Evolutionary conservation across 2,888 invertebrate genomes (phyloP).

Genomic region (Hipparchia semele): DNA sequence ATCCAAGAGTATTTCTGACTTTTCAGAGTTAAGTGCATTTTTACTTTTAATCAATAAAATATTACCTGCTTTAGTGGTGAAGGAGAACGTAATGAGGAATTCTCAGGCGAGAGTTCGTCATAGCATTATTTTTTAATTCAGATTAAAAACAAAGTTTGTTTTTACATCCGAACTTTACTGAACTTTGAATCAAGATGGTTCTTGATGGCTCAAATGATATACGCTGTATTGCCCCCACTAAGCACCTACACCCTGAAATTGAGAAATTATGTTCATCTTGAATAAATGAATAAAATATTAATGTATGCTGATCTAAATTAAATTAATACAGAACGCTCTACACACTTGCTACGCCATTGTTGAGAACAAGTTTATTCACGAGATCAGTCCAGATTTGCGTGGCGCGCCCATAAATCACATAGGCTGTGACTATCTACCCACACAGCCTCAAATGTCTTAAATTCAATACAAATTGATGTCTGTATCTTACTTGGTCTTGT

Average conservation of each 20-base stretch:
- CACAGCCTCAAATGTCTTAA: slow-evolving; percentile 28
- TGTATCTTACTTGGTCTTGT: slow-evolving; percentile 31
- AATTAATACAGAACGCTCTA: slow-evolving; percentile 1
- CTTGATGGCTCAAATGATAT: not conserved
- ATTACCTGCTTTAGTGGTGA: no score
- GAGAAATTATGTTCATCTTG: slow-evolving; percentile 5
- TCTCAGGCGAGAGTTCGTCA: no score
- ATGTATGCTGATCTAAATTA: slow-evolving; percentile 4
- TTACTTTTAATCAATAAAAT: no score
- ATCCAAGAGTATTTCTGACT: no score
- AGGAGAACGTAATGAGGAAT: no score
- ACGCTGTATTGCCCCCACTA: not conserved
- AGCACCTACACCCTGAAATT: not conserved
- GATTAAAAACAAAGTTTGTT: no score
- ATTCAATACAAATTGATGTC: slow-evolving; percentile 30
- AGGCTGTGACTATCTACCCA: slow-evolving; percentile 28
- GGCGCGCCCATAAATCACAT: slow-evolving; percentile 31
- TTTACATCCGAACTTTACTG: no score
- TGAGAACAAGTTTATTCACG: slow-evolving; percentile 23
- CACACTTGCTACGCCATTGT: slow-evolving; percentile 17
- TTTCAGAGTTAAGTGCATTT: no score
- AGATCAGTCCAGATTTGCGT: slow-evolving; percentile 33
- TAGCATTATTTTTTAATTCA: no score
- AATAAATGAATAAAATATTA: slow-evolving; percentile 3
- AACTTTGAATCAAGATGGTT: no score